Base-by-base conservation (phyloP, 2,113 vertebrate species). In the Agelaius phoeniceus region DNA sequence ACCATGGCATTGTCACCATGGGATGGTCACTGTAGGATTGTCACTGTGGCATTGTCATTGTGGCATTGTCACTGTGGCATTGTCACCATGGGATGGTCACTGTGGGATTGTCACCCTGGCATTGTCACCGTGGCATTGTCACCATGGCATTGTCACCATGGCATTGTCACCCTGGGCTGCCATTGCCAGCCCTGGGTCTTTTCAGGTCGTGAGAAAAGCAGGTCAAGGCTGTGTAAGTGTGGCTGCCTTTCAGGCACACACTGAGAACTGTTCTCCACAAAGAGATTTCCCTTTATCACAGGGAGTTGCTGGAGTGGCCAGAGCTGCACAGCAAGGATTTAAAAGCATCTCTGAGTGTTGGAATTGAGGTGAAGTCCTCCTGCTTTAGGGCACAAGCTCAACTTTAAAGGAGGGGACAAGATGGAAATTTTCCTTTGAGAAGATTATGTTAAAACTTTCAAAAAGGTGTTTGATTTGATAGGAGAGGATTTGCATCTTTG, bases 311-410 rank as follows among this genome's bases (percentile, higher is more conserved):
- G 37, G 52, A 82, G 87, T 54, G 85, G 66, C 87, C 78, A 57
- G 71, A 82, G 62, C 87, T 87, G 79, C 71, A 91, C 82, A 96
- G 81, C 52, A 23, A 87, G 84, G 90, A 59, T 94, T 95, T 91
- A 8, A 94, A 89, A 95, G 84, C 91, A 58, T 73, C 89, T 72
- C 8, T 31, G 79, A 83, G 71, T 31, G 87, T 41, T 69, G 62
- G 79, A 92, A 67, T 46, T 59, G 73, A 95, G 87, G 81, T 96
- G 73, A 95, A 89, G 77, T 72, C 65, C 66, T 87, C 30, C 81
- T 57, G 89, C 89, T 96, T 81, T 55, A 87, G 87, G 89, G 84
- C 73, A 72, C 24, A 9, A 13, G 52, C 52, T 89, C 31, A 63
- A 5, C 35, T 67, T 58, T 33, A 65, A 76, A 78, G 65, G 66